A percentile compares a stretch with the other conserved stretches of the same genome.
Evolutionary conservation across 1,140 invertebrate genomes (phyloP).

Genomic region (Acromyrmex echinatior): DNA sequence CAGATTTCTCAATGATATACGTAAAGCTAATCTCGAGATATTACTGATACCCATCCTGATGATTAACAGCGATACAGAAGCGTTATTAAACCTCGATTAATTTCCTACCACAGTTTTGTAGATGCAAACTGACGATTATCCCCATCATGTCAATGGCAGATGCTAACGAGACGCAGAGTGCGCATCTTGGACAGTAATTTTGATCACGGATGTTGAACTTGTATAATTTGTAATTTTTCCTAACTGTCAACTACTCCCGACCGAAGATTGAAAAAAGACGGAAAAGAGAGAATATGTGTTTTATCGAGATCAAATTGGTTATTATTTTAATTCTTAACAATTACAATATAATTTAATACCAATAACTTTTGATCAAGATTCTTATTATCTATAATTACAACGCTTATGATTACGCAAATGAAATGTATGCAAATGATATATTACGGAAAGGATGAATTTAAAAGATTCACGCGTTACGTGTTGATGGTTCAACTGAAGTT

Average conservation of each 20-base stretch:
- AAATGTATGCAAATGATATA: neutral
- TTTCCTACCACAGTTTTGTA: slow-evolving; percentile 18
- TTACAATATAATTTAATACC: neutral
- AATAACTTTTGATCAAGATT: neutral
- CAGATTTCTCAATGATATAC: slow-evolving; percentile 33
- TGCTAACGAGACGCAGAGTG: neutral
- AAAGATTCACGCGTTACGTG: slow-evolving; percentile 10
- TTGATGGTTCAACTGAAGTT: slow-evolving; percentile 34
- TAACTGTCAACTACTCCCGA: neutral
- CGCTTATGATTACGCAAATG: neutral
- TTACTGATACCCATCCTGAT: slow-evolving; percentile 4
- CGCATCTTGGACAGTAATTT: neutral
- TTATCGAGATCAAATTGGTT: neutral
- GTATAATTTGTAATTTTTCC: neutral
- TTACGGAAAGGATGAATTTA: neutral
- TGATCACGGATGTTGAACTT: neutral
- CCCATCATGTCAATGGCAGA: neutral
- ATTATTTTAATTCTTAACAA: neutral
- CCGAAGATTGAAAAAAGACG: neutral
- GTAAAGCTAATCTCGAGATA: slow-evolving; percentile 36
- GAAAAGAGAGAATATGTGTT: neutral
- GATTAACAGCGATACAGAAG: slow-evolving; percentile 32
- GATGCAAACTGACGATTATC: neutral
- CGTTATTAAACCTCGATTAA: slow-evolving; percentile 43
- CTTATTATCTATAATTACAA: neutral